Conservation (phyloP, 2,113 vertebrate species). For the Tragelaphus strepsiceros region DNA sequence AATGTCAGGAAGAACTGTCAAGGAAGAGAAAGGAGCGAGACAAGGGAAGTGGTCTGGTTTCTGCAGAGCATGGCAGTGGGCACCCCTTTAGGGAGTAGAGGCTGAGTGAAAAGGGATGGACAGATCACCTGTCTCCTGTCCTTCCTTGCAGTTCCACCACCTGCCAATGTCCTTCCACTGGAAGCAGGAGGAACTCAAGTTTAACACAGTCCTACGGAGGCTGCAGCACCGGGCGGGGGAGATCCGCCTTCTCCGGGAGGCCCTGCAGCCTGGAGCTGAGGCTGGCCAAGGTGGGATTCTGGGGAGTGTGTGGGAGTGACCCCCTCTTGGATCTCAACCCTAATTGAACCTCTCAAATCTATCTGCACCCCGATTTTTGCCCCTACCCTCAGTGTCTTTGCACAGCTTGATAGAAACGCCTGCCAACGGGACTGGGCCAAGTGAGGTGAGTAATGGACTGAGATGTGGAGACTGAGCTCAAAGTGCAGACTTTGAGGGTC, state of each 20-base stretch:
- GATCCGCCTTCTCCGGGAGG: constrained; percentile 58
- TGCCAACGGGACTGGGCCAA: constrained; percentile 48
- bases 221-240: constrained; percentile 74
- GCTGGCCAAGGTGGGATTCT: constrained; percentile 1
- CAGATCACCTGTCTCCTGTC: neutral
- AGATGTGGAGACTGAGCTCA: neutral
- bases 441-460: constrained; percentile 53
- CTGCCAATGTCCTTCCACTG: constrained; percentile 78
- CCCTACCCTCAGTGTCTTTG: constrained; percentile 50
- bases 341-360: neutral
- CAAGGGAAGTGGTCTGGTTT: neutral
- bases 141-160: constrained; percentile 68
- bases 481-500: neutral
- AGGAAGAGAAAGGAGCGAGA: neutral
- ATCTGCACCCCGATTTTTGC: neutral
- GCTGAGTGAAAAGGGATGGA: neutral
- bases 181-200: constrained; percentile 83
- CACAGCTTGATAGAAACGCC: constrained; percentile 49
- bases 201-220: constrained; percentile 73
- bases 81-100: neutral
- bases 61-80: neutral
- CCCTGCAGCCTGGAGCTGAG: constrained; percentile 27
- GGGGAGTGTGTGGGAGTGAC: neutral
- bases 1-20: neutral
- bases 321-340: neutral